Conservation (phyloP, 1,140 invertebrate genomes). For the Campoletis sonorensis region DNA sequence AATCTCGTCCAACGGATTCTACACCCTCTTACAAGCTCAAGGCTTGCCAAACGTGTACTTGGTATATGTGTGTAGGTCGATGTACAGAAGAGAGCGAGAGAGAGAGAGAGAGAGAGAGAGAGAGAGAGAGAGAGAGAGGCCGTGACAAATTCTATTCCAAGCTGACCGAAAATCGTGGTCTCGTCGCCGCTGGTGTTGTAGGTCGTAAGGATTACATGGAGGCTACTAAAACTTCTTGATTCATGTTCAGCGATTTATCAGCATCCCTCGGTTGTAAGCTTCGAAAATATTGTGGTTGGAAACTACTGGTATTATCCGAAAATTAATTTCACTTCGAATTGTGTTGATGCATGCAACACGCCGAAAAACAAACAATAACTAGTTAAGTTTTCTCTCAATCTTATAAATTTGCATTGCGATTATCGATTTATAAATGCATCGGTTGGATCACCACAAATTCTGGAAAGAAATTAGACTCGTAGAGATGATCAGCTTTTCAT, state of each 20-base stretch:
- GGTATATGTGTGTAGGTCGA: neutral
- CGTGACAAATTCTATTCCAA: constrained; percentile 43
- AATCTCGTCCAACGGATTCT: constrained; percentile 40
- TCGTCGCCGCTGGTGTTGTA: constrained; percentile 7
- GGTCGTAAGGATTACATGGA: constrained; percentile 13
- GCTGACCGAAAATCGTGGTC: constrained; percentile 14
- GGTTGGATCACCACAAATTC: too few species aligned
- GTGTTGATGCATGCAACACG: neutral
- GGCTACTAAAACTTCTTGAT: constrained; percentile 18
- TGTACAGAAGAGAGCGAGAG: neutral
- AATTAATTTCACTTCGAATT: neutral
- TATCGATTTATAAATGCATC: too few species aligned
- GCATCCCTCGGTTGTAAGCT: constrained; percentile 5
- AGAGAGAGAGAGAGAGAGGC: constrained; percentile 10
- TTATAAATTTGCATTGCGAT: too few species aligned
- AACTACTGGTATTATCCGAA: constrained; percentile 13
- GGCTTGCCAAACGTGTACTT: constrained; percentile 24
- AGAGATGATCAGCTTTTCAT: too few species aligned
- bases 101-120: neutral
- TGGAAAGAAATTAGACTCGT: too few species aligned
- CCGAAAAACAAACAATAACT: neutral
- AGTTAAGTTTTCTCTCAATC: too few species aligned
- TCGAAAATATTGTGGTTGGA: constrained; percentile 22
- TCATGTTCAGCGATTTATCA: constrained; percentile 22
- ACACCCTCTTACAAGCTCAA: constrained; percentile 34